phyloP scores from a whole-genome alignment of 1,140 invertebrate genomes.

The Holcopasites calliopsidis region DNA sequence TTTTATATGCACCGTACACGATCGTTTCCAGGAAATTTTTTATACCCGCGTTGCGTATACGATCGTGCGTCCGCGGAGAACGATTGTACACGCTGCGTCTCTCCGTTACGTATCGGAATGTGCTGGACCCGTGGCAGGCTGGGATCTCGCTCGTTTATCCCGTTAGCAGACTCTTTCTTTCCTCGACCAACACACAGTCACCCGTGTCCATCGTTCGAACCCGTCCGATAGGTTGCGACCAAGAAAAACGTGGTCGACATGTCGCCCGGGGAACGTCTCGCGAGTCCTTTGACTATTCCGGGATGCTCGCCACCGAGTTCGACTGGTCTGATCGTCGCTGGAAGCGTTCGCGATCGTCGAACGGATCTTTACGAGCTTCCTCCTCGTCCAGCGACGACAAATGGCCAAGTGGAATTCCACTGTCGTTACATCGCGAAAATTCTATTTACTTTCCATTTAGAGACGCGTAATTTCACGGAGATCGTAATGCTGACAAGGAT shows the following conservation, averaged over 20 bases:
- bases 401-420: background rate
- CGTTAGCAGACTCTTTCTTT: conserved; percentile 68
- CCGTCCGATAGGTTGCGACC: conserved; percentile 65
- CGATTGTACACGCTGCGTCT: conserved; percentile 31
- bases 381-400: background rate
- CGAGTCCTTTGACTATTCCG: conserved; percentile 52
- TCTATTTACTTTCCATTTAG: background rate
- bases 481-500: background rate
- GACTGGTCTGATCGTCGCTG: conserved; percentile 24
- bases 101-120: conserved; percentile 65
- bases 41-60: conserved; percentile 38
- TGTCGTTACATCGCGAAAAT: background rate
- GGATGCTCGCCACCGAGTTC: conserved; percentile 50
- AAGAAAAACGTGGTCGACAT: conserved; percentile 67
- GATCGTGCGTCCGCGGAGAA: conserved; percentile 12
- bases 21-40: conserved; percentile 57
- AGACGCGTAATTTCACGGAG: background rate
- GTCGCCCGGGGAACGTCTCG: conserved; percentile 46
- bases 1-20: conserved; percentile 65
- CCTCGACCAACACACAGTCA: conserved; percentile 22
- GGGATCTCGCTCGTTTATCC: conserved; percentile 61
- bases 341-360: background rate
- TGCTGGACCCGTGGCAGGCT: conserved; percentile 41
- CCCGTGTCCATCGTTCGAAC: conserved; percentile 53
- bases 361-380: background rate